Base-by-base conservation (phyloP, 2,113 vertebrate genomes). In the Gobius niger region DNA sequence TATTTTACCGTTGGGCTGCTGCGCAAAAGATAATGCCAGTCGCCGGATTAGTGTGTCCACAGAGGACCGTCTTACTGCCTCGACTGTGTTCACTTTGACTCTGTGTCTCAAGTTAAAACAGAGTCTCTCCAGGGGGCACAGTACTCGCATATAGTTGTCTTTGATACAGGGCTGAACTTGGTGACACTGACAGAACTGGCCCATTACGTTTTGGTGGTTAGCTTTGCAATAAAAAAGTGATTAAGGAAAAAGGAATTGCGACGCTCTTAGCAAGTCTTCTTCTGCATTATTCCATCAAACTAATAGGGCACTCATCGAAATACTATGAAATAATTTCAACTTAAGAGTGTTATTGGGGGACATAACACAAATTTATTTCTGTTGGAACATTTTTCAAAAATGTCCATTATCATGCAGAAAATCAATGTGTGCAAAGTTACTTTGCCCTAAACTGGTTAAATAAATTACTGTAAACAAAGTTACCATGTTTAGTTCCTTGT, bases 21-120 rank as follows among this genome's bases (percentile, higher is more conserved):
- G 82, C 72, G 82, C 66, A 72, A 73, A 79, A 83, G 88, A 87
- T 88, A 87, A 87, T 81, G 72, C 85, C 82, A 82, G 84, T 86
- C 76, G 18, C n/a, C 68, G 82, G 84, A 85, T 87, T 79, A 89
- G 76, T 61, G 76, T 86, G 86, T 87, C 76, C 72, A 72, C 75
- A 49, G 76, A 81, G 79, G 81, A 81, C 66, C 5, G 73, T 49
- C 72, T 65, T 13, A 47, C 70, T 75, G 53, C 68, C 51, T 78
- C 79, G 78, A 68, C 75, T 72, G 66, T 73, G 76, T 81, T 88
- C 86, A 72, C 82, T 84, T 82, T 64, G 65, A 72, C 63, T 78
- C 65, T 65, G 53, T 47, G 66, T 85, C 72, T 83, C 68, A 73
- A 77, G 70, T 84, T 85, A 67, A 86, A 88, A 85, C 82, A 87